Evolutionary conservation across 2,797 vertebrate species (phyloP).

Genomic region (Bradypodion pumilum): DNA sequence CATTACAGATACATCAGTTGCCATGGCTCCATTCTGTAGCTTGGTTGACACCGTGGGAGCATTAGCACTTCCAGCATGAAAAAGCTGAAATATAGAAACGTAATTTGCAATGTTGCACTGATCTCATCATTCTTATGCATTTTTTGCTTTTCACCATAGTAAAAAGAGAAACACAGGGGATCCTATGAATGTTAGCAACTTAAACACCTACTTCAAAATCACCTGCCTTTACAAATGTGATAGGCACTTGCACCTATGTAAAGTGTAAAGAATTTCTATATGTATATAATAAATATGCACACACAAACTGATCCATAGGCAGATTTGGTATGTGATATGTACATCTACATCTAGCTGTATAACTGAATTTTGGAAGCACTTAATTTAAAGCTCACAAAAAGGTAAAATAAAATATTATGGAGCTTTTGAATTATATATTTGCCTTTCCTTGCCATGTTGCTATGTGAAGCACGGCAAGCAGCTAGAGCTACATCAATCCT

Average conservation of each 20-base stretch:
- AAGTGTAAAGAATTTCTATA: constrained; percentile 16
- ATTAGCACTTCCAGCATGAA: not conserved
- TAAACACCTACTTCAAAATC: not conserved
- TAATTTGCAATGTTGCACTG: not conserved
- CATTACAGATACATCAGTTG: no score
- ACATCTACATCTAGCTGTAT: no score
- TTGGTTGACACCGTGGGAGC: no score
- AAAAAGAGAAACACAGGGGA: not conserved
- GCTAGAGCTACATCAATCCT: constrained; percentile 70
- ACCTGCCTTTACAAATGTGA: no score
- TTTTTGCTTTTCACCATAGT: not conserved
- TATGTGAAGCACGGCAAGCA: constrained; percentile 63
- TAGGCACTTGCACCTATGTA: constrained; percentile 32
- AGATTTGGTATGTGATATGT: no score
- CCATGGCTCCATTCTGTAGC: no score
- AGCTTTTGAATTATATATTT: constrained; percentile 59
- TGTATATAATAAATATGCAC: not conserved
- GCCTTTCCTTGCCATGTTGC: constrained; percentile 61
- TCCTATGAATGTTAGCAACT: constrained; percentile 53
- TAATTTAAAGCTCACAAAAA: not conserved
- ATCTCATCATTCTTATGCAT: not conserved
- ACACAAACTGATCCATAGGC: no score
- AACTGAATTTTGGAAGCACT: constrained; percentile 29
- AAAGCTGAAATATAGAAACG: not conserved
- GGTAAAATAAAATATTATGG: constrained; percentile 22